Evolutionary conservation across 2,797 vertebrate species (phyloP).

Genomic region (Hyperoplus lanceolatus): DNA sequence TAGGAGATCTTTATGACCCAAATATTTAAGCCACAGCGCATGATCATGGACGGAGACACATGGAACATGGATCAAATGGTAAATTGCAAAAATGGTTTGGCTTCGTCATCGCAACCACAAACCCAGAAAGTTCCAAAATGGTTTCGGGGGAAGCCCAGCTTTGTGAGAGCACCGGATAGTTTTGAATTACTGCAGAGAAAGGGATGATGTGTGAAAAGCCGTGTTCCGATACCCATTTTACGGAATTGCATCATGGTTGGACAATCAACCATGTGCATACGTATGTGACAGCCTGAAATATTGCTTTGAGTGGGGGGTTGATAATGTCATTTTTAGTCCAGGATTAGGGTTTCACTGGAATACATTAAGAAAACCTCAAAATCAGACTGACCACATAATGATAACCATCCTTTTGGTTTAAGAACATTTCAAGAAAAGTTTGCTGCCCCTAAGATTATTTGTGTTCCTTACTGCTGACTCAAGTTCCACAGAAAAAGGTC

Average conservation of each 20-base stretch:
- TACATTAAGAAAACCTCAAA: slow-evolving; percentile 12
- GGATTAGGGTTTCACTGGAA: slow-evolving; percentile 10
- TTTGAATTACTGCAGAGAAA: not conserved
- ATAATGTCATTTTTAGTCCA: slow-evolving; percentile 30
- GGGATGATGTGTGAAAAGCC: not conserved
- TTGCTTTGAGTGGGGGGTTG: slow-evolving; percentile 12
- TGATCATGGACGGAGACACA: not conserved
- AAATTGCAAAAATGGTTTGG: slow-evolving; percentile 3
- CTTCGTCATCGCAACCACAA: not conserved
- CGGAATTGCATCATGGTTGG: not conserved
- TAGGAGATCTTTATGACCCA: not conserved
- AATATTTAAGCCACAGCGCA: not conserved
- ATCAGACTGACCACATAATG: slow-evolving; percentile 9
- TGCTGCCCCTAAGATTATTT: slow-evolving; percentile 1
- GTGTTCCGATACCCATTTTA: not conserved
- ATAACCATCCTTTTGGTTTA: slow-evolving; percentile 12
- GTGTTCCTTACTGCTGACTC: slow-evolving; percentile 8
- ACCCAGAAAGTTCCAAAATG: not conserved
- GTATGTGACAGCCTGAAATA: slow-evolving; percentile 33
- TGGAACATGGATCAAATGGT: not conserved
- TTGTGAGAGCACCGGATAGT: not conserved
- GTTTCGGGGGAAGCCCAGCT: not conserved
- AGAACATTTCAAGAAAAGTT: slow-evolving; percentile 22
- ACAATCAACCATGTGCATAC: not conserved
- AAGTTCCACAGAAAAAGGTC: slow-evolving; percentile 26